Base-by-base conservation (phyloP, 1,140 invertebrate genomes). In the Lysiphlebus fabarum region DNA sequence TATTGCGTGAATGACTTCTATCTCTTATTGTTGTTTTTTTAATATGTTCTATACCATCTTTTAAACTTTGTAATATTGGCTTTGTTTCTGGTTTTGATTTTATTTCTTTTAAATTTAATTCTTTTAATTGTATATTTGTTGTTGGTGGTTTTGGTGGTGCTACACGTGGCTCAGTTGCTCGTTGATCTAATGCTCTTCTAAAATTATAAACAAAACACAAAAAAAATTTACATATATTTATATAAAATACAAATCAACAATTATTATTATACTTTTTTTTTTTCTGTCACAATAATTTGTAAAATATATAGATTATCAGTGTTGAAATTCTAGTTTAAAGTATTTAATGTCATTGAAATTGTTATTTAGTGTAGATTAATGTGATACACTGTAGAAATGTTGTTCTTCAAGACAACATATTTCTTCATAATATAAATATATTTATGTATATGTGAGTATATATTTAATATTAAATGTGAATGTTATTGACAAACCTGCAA, bases 111-210 rank as follows among this genome's bases (percentile, higher is more conserved):
- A 78, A 53, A 12, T 78, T 63, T 0, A 78, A 43, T 12, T 78
- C 76, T 17, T 77, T 78, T n/a, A 73, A 53, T 41, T 75, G 74
- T 6, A 63, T 63, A n/a, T 65, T 64, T 49, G 40, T 65, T 1
- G 58, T 47, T 12, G 62, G 12, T 1, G 71, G 75, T 53, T 76
- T 78, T 4, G 74, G 75, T 0, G 76, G 75, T 0, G 75, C 76
- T 1, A 78, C 72, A 10, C 76, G 64, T 0, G 76, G 76, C 58
- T 77, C 76, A 10, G 75, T 78, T 43, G 76, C 75, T 56, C 76
- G 69, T 53, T 78, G 76, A 56, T 78, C 76, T n/a, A 78, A 62
- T 2, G 76, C 76, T 69, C 74, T 70, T 62, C 75, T 78, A 66
- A 0, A 74, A 76, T 56, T 60, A 11, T 2, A 47, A 63, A 59